A percentile compares a stretch with the other conserved stretches of the same genome.
These are phyloP conservation scores for Cynaeus angustus DNA, from an alignment of 2,888 invertebrate genomes.

Conservation along the genomic window DNA sequence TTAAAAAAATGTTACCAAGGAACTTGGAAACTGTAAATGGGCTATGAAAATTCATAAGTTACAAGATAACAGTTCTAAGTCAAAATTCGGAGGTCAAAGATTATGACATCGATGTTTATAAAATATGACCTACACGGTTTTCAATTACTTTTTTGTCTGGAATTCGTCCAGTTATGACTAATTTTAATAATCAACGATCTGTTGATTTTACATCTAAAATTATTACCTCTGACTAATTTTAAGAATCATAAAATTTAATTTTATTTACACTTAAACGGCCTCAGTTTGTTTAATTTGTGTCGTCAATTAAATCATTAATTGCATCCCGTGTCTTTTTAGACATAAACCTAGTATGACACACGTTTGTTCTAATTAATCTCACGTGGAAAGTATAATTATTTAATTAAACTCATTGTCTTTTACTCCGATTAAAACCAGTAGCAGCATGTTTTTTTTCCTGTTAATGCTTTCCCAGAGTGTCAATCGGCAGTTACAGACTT, in stretches of 20 bases:
- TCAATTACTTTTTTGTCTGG: no score
- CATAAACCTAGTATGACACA: background rate
- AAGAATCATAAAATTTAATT: no score
- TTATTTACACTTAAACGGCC: no score
- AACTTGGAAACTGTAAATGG: background rate
- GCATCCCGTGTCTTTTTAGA: background rate
- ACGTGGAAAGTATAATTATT: background rate
- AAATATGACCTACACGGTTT: no score
- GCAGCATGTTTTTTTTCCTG: background rate
- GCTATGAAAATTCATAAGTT: background rate
- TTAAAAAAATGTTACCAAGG: background rate
- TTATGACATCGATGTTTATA: background rate
- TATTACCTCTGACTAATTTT: no score
- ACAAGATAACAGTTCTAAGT: background rate
- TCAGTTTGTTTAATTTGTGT: background rate
- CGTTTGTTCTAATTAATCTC: background rate
- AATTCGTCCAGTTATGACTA: no score
- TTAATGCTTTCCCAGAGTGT: background rate
- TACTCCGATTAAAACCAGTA: background rate
- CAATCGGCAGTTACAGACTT: background rate
- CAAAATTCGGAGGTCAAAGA: background rate
- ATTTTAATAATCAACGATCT: no score
- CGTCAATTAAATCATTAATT: background rate
- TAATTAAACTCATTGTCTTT: background rate
- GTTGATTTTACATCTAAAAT: no score